These are phyloP conservation scores for Triops longicaudatus DNA, from an alignment of 1,140 invertebrate species.

Conservation along the genomic window DNA sequence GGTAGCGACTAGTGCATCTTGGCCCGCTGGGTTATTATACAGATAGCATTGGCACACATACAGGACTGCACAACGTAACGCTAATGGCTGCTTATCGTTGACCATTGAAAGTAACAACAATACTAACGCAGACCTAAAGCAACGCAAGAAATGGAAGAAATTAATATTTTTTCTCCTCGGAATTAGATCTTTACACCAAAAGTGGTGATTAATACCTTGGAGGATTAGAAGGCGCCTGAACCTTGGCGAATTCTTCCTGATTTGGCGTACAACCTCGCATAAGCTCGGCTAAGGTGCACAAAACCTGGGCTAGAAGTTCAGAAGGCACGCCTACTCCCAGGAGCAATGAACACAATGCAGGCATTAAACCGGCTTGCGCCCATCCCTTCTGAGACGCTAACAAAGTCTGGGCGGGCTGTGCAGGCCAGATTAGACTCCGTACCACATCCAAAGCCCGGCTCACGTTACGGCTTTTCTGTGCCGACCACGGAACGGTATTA, in stretches of 20 bases:
- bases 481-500: slow-evolving; percentile 72
- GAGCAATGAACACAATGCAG: slow-evolving; percentile 77
- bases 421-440: slow-evolving; percentile 78
- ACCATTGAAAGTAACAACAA: slow-evolving; percentile 97
- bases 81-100: slow-evolving; percentile 93
- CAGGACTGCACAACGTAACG: slow-evolving; percentile 82
- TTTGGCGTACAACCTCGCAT: slow-evolving; percentile 83
- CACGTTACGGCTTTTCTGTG: slow-evolving; percentile 91
- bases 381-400: slow-evolving; percentile 81
- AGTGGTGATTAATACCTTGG: slow-evolving; percentile 28
- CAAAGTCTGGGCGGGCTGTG: slow-evolving; percentile 67
- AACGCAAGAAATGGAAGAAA: slow-evolving; percentile 29
- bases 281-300: slow-evolving; percentile 89
- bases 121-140: slow-evolving; percentile 72
- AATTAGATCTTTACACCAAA: slow-evolving; percentile 29
- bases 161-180: neutral
- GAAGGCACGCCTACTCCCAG: slow-evolving; percentile 95
- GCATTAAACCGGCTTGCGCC: slow-evolving; percentile 68
- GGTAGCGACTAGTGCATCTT: slow-evolving; percentile 80
- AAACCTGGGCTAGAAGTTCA: slow-evolving; percentile 91
- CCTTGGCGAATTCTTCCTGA: slow-evolving; percentile 83
- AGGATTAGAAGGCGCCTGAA: slow-evolving; percentile 86
- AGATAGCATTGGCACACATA: slow-evolving; percentile 97
- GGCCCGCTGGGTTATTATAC: slow-evolving; percentile 84
- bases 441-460: slow-evolving; percentile 50